phyloP scores from a whole-genome alignment of 2,888 invertebrate species.

The Protonemura montana region DNA sequence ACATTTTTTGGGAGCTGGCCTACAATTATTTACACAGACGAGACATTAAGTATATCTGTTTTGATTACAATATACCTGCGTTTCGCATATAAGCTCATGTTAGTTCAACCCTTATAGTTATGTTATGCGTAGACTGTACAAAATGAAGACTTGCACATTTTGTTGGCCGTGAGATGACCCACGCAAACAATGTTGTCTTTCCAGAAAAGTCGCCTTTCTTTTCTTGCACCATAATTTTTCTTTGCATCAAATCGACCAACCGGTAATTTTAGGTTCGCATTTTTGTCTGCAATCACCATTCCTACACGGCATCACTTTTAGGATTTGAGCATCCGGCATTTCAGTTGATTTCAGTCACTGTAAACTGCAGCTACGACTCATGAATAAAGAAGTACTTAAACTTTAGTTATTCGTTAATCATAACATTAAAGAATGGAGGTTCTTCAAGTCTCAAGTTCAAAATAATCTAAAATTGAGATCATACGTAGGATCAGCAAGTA shows the following conservation, averaged over 20 bases:
- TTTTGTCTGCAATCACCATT: neutral
- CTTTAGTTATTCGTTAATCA: too few relatives aligned
- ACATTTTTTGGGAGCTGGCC: neutral
- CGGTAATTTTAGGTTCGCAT: neutral
- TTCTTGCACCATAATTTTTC: neutral
- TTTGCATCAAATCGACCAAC: too few relatives aligned
- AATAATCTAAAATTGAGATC: too few relatives aligned
- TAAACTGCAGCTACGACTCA: too few relatives aligned
- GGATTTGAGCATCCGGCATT: neutral
- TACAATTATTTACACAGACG: neutral
- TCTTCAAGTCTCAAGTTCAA: too few relatives aligned
- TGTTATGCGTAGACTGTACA: conserved; percentile 34
- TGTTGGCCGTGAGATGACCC: neutral
- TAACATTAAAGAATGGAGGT: too few relatives aligned
- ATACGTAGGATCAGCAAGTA: too few relatives aligned
- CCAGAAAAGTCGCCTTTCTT: neutral
- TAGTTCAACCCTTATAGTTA: conserved; percentile 7
- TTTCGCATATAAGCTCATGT: conserved; percentile 40
- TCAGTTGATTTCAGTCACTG: too few relatives aligned
- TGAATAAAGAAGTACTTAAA: too few relatives aligned
- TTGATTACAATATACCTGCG: conserved; percentile 23
- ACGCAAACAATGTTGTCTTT: neutral
- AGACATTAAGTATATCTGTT: conserved; percentile 13
- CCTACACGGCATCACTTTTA: neutral
- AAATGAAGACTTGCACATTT: conserved; percentile 30